These are phyloP conservation scores for Cossypha heuglini DNA, from an alignment of 2,797 vertebrate genomes.

Conservation along the genomic window DNA sequence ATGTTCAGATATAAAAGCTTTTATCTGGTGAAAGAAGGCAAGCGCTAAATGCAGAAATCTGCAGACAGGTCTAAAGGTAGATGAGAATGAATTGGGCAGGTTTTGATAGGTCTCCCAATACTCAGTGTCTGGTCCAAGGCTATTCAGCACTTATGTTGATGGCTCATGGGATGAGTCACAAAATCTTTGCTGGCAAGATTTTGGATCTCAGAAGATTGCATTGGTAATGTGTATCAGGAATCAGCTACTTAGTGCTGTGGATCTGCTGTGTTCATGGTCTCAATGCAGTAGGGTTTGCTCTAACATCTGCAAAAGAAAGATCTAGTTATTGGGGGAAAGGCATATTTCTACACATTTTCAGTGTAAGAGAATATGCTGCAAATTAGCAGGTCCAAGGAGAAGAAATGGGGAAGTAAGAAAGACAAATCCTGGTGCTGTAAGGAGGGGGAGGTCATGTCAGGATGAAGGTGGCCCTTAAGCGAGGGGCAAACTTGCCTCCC, in stretches of 20 bases:
- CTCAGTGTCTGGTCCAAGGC: not conserved
- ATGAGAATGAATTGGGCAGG: not conserved
- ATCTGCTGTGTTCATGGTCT: accelerated
- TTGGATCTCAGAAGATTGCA: not conserved
- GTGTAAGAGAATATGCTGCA: not conserved
- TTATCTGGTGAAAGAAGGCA: not conserved
- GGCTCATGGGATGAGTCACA: not conserved
- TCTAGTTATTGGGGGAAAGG: accelerated
- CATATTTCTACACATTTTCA: not conserved
- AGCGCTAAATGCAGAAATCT: not conserved
- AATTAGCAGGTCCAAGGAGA: not conserved
- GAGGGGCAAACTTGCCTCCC: accelerated
- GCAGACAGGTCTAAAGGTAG: not conserved
- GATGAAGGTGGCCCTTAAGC: not conserved
- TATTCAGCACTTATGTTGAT: not conserved
- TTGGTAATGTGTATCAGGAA: not conserved
- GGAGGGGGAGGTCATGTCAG: not conserved
- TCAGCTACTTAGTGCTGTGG: not conserved
- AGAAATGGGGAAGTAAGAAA: not conserved
- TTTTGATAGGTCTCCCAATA: not conserved
- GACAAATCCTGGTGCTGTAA: accelerated
- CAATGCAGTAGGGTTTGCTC: accelerated
- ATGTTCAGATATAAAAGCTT: not conserved
- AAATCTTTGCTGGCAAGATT: not conserved
- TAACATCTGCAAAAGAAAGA: not conserved